phyloP scores from a whole-genome alignment of 2,888 invertebrate genomes.

The Agrilus mali region DNA sequence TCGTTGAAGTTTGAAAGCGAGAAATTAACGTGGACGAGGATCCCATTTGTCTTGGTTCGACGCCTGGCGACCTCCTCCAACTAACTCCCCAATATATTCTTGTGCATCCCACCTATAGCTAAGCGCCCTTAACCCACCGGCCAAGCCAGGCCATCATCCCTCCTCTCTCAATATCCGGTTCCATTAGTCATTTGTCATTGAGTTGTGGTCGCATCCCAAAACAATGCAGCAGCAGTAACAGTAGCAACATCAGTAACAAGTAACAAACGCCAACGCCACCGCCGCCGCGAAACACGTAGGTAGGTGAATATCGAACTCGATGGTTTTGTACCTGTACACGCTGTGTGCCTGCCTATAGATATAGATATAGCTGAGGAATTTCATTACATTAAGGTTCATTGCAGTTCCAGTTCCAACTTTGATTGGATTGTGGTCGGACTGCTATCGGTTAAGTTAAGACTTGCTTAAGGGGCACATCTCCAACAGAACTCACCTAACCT shows the following conservation, averaged over 20 bases:
- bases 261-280: no score
- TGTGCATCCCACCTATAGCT: not conserved
- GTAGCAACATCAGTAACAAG: no score
- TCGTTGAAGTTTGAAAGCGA: slow-evolving; percentile 32
- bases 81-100: slow-evolving; percentile 5
- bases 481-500: no score
- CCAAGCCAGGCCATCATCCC: slow-evolving; percentile 8
- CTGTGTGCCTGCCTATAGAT: slow-evolving; percentile 19
- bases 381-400: slow-evolving; percentile 31
- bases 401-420: slow-evolving; percentile 26
- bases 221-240: slow-evolving; percentile 24
- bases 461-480: no score
- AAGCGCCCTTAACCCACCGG: slow-evolving; percentile 14
- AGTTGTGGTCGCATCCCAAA: slow-evolving; percentile 33
- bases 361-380: slow-evolving; percentile 21
- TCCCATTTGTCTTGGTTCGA: slow-evolving; percentile 37
- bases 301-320: slow-evolving; percentile 34
- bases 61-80: slow-evolving; percentile 11
- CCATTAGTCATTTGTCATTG: slow-evolving; percentile 28
- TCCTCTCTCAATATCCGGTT: not conserved
- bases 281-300: slow-evolving; percentile 33
- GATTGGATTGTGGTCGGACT: slow-evolving; percentile 18
- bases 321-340: slow-evolving; percentile 19
- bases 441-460: no score
- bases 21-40: slow-evolving; percentile 34